phyloP scores from a whole-genome alignment of 2,888 invertebrate genomes.

The Pedicia rivosa region DNA sequence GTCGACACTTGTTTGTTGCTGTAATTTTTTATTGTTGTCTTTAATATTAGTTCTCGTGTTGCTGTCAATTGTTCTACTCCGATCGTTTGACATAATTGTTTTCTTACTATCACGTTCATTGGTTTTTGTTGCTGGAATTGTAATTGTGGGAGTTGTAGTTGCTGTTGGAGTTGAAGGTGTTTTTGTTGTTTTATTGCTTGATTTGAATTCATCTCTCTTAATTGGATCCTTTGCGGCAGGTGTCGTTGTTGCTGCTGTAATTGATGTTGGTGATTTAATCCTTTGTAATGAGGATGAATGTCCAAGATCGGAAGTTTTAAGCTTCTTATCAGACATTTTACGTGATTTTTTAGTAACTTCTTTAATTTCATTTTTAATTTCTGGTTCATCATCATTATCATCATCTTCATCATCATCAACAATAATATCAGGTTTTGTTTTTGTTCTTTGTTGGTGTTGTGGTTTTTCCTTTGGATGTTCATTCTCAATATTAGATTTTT shows the following conservation, averaged over 20 bases:
- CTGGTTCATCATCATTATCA: background rate
- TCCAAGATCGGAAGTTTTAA: too few species aligned
- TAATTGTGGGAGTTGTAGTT: conserved; percentile 7
- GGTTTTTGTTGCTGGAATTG: conserved; percentile 6
- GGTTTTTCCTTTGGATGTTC: background rate
- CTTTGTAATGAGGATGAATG: too few species aligned
- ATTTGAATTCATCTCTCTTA: conserved; percentile 3
- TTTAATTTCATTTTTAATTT: too few species aligned
- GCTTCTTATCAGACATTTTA: too few species aligned
- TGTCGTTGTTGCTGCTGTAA: conserved; percentile 12
- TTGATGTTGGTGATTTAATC: conserved; percentile 10
- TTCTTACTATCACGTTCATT: conserved; percentile 7
- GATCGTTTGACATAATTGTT: too few species aligned
- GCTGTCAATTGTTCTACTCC: too few species aligned
- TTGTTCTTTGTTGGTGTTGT: too few species aligned
- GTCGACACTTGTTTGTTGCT: too few species aligned
- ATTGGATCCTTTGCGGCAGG: conserved; percentile 8
- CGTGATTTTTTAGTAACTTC: too few species aligned
- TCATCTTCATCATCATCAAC: conserved; percentile 3
- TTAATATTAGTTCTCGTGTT: too few species aligned
- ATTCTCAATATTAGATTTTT: background rate
- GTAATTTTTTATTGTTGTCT: too few species aligned
- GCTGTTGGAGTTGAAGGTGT: conserved; percentile 6
- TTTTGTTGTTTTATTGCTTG: conserved; percentile 8
- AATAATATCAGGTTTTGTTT: background rate